Base-by-base conservation (phyloP, 2,113 vertebrate species). In the Melanerpes aurifrons region DNA sequence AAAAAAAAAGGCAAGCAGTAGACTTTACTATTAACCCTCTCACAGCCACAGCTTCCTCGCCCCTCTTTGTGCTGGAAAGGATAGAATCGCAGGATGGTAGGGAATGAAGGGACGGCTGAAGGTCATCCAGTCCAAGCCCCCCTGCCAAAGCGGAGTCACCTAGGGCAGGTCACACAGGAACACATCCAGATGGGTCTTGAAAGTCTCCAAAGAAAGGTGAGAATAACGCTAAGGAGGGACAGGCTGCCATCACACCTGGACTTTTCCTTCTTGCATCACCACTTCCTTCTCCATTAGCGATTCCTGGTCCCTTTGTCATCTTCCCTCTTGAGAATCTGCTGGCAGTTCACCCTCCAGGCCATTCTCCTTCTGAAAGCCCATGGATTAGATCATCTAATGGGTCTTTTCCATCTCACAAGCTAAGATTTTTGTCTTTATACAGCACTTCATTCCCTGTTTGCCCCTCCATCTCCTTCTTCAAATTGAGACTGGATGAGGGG, bases 1-100 rank as follows among this genome's bases (percentile, higher is more conserved):
- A 92, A 35, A 61, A 3, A 83, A 40, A 45, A 87, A 57, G 29
- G 29, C 29, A 56, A 26, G 81, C 66, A 24, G 75, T 73, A 97
- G 95, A 94, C 95, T 96, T 97, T 97, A 95, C 98, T 97, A 98
- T 99, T 99, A 99, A 99, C 98, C 98, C 97, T 85, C 68, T 97
- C 94, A 67, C 57, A 96, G 96, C 97, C 94, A 77, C 47, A 78
- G 32, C 53, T 63, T 90, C 40, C 68, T 69, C 70, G 57, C 26
- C 18, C 16, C 13, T 47, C 75, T 56, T 86, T 35, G 28, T 26
- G 54, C 54, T 64, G 50, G 48, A 12, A 22, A 22, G 48, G 48
- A 50, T 24, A 11, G 50, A 25, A 53, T 24, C 22, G 24, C 6
- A 25, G 50, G 24, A 25, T 53, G 50, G 50, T 53, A 53, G 50